Evolutionary conservation across 2,797 vertebrate species (phyloP), one percentile per base, ranked within the genome.

Genomic region (Fringilla coelebs): DNA sequence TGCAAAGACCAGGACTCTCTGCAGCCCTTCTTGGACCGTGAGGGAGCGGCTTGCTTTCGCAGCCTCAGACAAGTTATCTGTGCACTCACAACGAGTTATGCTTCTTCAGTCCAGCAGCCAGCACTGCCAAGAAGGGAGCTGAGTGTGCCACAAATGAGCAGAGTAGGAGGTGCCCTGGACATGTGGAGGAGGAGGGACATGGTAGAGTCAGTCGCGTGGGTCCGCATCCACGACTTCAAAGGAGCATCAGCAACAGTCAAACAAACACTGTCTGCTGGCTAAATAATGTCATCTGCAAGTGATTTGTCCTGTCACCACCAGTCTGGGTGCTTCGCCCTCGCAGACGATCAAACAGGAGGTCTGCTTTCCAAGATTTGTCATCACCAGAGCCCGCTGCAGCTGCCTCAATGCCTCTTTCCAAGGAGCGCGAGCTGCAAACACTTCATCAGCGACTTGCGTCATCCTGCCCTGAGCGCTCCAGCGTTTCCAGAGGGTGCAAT

Each of bases 291-390:
- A 89, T 62, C 65, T 80, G 83, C 70, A 71, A 95, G 79, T 54
- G 65, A 91, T 88, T 89, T 92, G 68, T 68, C 81, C 74, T 94
- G 85, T 94, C 89, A 92, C 86, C 86, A 77, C 49, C 88, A 83
- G 93, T 61, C 76, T 89, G 94, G 91, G 82, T 60, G 60, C 41
- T 80, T 89, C 55, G 22, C 91, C 85, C 80, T 88, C 38, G 6
- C 73, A 91, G 74, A 85, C 45, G 77, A 96, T 95, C 96, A 95
- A 85, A 96, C 92, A 95, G 77, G 62, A 95, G 89, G 57, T 81
- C 79, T 90, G 85, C 87, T 96, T 95, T 96, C 93, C 89, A 96
- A 95, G 92, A 91, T 96, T 85, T 66, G 18, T 96, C 89, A 94
- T 72, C 92, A 93, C 48, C 54, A 89, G 92, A 92, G 55, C 75